These are phyloP conservation scores for Drosophila nigricruria DNA, from an alignment of 2,888 invertebrate genomes.

Conservation along the genomic window DNA sequence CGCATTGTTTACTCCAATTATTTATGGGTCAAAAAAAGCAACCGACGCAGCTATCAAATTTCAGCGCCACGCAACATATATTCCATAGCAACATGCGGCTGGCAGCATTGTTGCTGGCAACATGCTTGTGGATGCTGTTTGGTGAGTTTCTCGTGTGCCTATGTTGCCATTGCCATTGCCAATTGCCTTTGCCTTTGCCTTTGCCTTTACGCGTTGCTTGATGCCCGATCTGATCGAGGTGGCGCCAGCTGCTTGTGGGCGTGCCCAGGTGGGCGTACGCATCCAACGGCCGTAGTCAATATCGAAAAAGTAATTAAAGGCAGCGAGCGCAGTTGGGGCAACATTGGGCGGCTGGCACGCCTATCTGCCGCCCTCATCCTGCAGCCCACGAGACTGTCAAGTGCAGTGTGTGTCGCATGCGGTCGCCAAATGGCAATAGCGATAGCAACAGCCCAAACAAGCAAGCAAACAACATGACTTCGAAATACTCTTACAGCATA, in stretches of 20 bases:
- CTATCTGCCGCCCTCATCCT: constrained; percentile 21
- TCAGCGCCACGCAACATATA: constrained; percentile 41
- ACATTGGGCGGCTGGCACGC: constrained; percentile 49
- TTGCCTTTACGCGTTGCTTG: background rate
- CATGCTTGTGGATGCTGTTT: constrained; percentile 52
- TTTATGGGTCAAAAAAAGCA: constrained; percentile 71
- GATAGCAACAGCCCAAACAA: constrained; percentile 15
- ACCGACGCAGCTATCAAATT: constrained; percentile 55
- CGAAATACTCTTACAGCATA: constrained; percentile 31
- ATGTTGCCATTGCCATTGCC: constrained; percentile 1
- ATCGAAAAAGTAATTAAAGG: constrained; percentile 79
- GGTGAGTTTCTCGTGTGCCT: constrained; percentile 34
- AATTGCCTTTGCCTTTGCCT: background rate
- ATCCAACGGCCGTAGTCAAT: constrained; percentile 44
- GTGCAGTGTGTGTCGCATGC: constrained; percentile 75
- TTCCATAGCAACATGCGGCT: constrained; percentile 28
- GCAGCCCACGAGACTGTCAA: constrained; percentile 54
- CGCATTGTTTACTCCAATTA: constrained; percentile 74
- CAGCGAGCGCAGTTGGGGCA: constrained; percentile 43
- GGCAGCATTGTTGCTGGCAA: constrained; percentile 24
- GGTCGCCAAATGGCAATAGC: constrained; percentile 67
- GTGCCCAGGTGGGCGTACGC: constrained; percentile 65
- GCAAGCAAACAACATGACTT: background rate
- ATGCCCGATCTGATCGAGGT: constrained; percentile 56
- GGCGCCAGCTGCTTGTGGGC: constrained; percentile 50